Conservation (phyloP, 1,140 invertebrate species). For the Trichonephila clavipes region DNA sequence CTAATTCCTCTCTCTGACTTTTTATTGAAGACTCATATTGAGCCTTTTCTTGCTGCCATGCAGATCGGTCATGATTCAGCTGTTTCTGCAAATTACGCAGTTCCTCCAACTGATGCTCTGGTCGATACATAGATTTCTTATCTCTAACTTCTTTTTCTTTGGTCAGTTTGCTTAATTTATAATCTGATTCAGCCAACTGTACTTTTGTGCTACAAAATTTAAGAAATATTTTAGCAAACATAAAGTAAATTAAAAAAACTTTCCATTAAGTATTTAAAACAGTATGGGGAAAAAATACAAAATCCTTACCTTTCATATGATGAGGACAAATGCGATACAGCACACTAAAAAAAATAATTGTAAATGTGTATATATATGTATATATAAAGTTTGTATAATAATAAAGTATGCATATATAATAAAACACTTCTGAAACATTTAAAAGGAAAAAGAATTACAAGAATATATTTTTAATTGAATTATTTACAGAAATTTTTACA, state of each 20-base stretch:
- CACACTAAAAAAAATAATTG: constrained; percentile 65
- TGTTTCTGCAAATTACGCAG: constrained; percentile 88
- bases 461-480: not conserved
- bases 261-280: too few species aligned
- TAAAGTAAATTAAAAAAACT: not conserved
- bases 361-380: not conserved
- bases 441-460: not conserved
- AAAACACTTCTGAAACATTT: not conserved
- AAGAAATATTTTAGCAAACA: not conserved
- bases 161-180: constrained; percentile 54
- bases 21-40: constrained; percentile 84
- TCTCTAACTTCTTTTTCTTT: constrained; percentile 74
- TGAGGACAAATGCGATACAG: constrained; percentile 59
- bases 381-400: too few species aligned
- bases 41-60: constrained; percentile 86
- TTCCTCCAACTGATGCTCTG: constrained; percentile 88
- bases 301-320: constrained; percentile 52
- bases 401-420: too few species aligned
- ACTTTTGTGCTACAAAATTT: constrained; percentile 41
- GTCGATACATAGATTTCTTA: constrained; percentile 83
- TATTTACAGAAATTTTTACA: not conserved
- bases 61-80: constrained; percentile 89
- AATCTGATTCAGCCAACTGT: constrained; percentile 56
- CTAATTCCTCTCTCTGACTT: constrained; percentile 84
- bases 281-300: too few species aligned